These are phyloP conservation scores for Malacoctenus gilli DNA, from an alignment of 2,797 vertebrate species.

Conservation along the genomic window DNA sequence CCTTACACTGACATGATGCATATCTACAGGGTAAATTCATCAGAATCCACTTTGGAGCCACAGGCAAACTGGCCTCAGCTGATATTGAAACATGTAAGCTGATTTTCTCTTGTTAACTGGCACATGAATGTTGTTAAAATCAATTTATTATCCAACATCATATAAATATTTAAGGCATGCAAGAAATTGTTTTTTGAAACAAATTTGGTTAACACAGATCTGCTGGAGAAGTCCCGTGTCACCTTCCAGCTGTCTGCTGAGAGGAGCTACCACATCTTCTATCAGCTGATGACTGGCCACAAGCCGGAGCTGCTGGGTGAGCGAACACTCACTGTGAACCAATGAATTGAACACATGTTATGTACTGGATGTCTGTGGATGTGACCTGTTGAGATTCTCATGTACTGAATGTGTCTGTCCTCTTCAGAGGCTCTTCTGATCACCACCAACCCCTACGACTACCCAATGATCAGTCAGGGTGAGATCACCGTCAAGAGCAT, in stretches of 20 bases:
- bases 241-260: slow-evolving; percentile 89
- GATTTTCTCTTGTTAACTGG: neutral
- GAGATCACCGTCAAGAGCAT: slow-evolving; percentile 89
- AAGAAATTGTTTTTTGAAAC: too few species aligned
- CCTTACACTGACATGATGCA: too few species aligned
- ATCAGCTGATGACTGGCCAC: slow-evolving; percentile 89
- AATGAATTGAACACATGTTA: too few species aligned
- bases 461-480: slow-evolving; percentile 86
- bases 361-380: too few species aligned
- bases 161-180: neutral
- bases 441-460: slow-evolving; percentile 90
- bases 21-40: slow-evolving; percentile 21
- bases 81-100: slow-evolving; percentile 50
- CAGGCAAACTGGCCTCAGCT: slow-evolving; percentile 57
- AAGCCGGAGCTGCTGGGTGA: slow-evolving; percentile 82
- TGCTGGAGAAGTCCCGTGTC: slow-evolving; percentile 88
- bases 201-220: too few species aligned
- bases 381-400: too few species aligned
- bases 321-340: neutral
- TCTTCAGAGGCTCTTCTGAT: slow-evolving; percentile 86
- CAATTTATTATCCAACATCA: neutral
- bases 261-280: slow-evolving; percentile 92
- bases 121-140: too few species aligned
- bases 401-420: neutral
- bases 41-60: slow-evolving; percentile 28